A percentile compares a stretch with the other conserved stretches of the same genome.
Conservation (phyloP, 2,797 vertebrate species). For the Anguilla megastoma region DNA sequence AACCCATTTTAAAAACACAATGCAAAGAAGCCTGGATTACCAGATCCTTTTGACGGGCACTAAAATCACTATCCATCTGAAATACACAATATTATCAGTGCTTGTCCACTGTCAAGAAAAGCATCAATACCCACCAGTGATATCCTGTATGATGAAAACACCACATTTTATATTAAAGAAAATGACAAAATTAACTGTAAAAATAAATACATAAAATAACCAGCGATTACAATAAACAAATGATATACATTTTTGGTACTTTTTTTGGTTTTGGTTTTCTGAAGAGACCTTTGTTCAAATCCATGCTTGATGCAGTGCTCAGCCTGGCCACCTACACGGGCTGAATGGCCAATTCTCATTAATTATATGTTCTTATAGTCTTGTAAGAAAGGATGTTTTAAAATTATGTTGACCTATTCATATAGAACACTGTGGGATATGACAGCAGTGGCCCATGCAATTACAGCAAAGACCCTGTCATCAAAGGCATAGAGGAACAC, state of each 20-base stretch:
- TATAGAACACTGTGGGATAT: too few relatives aligned
- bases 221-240: background rate
- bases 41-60: background rate
- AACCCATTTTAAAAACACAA: background rate
- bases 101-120: background rate
- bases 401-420: too few relatives aligned
- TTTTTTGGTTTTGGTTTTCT: too few relatives aligned
- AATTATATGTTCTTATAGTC: too few relatives aligned
- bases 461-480: too few relatives aligned
- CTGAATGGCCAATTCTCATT: too few relatives aligned
- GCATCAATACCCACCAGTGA: background rate
- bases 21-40: background rate
- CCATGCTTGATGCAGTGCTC: too few relatives aligned
- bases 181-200: background rate
- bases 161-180: background rate
- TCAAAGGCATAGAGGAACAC: too few relatives aligned
- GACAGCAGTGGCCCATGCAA: too few relatives aligned
- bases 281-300: too few relatives aligned
- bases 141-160: background rate
- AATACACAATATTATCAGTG: conserved; percentile 13
- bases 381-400: too few relatives aligned
- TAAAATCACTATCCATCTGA: conserved; percentile 21
- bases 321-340: too few relatives aligned
- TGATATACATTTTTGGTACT: background rate
- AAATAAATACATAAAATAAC: background rate